Evolutionary conservation across 2,888 invertebrate genomes (phyloP).

Genomic region (Sthenelais limicola): DNA sequence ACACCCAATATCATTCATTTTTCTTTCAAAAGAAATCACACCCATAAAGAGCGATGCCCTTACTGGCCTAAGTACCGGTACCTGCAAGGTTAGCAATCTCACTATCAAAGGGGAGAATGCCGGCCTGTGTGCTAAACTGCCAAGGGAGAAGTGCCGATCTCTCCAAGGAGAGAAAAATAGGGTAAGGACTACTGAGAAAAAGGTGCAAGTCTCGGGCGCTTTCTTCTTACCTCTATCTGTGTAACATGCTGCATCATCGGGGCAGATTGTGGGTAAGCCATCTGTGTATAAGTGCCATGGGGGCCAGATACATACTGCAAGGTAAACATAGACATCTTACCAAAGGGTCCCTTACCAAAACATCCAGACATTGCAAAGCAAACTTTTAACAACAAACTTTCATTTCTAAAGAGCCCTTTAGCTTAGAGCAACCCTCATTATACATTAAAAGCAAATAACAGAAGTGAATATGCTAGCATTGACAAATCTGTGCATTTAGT

Average conservation of each 20-base stretch:
- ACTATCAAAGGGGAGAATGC: background rate
- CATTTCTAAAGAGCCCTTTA: too few species aligned
- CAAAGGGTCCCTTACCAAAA: too few species aligned
- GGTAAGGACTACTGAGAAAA: background rate
- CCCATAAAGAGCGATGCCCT: background rate
- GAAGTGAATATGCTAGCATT: too few species aligned
- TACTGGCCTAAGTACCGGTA: too few species aligned
- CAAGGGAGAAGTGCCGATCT: background rate
- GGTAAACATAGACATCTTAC: background rate
- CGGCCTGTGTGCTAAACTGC: background rate
- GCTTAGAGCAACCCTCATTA: too few species aligned
- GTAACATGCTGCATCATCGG: slow-evolving; percentile 38
- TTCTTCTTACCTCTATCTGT: slow-evolving; percentile 30
- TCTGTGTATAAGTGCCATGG: slow-evolving; percentile 41
- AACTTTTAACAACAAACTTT: too few species aligned
- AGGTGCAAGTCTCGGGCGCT: background rate
- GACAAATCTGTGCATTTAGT: too few species aligned
- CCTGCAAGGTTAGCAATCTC: background rate
- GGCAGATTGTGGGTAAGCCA: slow-evolving; percentile 40
- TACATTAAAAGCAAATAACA: too few species aligned
- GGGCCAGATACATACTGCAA: slow-evolving; percentile 42
- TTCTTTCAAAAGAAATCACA: background rate
- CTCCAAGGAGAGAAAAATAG: background rate
- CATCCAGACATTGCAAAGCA: too few species aligned
- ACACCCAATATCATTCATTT: background rate